Percentiles rank a stretch among this genome's conserved stretches.
Evolutionary conservation across 2,888 invertebrate species (phyloP).

Genomic region (Noctua janthe): DNA sequence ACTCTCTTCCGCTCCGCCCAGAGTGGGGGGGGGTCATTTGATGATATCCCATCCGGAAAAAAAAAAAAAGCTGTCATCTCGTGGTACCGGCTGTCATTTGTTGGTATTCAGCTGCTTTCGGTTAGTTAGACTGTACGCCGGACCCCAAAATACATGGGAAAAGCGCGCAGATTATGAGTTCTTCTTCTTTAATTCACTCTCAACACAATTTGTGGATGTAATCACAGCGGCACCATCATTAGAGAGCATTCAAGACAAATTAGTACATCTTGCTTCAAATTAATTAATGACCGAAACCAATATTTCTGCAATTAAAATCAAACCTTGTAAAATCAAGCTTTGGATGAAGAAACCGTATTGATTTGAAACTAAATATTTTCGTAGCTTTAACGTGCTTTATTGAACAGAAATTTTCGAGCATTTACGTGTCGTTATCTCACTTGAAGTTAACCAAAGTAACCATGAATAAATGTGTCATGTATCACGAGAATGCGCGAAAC

Average conservation of each 20-base stretch:
- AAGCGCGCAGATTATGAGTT: background rate
- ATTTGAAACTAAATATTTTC: conserved; percentile 30
- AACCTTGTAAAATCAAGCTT: conserved; percentile 19
- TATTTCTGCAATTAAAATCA: conserved; percentile 44
- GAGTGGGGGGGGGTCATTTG: too few relatives aligned
- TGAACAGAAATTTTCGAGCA: background rate
- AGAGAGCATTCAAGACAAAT: conserved; percentile 1
- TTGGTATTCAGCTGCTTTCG: background rate
- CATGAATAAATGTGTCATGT: background rate
- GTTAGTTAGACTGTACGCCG: background rate
- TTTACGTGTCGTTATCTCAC: background rate
- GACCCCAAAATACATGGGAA: background rate
- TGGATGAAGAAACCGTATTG: background rate
- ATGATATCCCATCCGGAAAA: too few relatives aligned
- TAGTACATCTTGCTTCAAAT: background rate
- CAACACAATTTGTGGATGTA: background rate
- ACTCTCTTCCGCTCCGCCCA: too few relatives aligned
- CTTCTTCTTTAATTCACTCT: background rate
- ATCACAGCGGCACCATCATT: background rate
- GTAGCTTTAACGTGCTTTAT: background rate
- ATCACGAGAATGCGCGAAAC: background rate
- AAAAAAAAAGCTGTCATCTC: too few relatives aligned
- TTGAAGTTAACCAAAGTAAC: background rate
- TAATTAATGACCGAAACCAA: conserved; percentile 41
- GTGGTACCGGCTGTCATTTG: background rate